Base-by-base conservation (phyloP, 2,797 vertebrate genomes). In the Lepidocolaptes lacrymiger region DNA sequence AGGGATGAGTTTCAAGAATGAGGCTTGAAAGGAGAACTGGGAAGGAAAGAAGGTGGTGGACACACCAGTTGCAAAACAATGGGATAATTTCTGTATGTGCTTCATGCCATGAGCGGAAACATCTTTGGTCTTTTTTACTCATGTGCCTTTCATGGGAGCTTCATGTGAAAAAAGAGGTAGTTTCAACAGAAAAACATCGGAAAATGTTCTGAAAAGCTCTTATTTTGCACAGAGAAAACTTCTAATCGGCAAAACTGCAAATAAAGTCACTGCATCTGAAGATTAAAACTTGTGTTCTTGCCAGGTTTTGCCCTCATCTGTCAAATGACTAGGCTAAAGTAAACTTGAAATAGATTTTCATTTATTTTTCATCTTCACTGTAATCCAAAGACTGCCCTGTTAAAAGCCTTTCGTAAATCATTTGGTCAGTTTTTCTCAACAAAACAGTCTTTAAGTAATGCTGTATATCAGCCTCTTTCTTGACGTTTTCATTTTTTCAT, bases 391-490 rank as follows among this genome's bases (percentile, higher is more conserved):
- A 90, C 94, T 97, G 95, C 93, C 97, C 90, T 89, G 92, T 95
- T 97, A 97, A 98, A 98, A 97, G 94, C 91, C 93, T 97, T 98
- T 97, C 79, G 97, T 98, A 98, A 98, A 98, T 98, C 97, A 98
- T 92, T 97, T 94, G 97, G 97, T 97, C 97, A 97, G 94, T 97
- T 98, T 97, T 96, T 95, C 88, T 96, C 97, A 97, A 97, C 96
- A 97, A 97, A 98, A 91, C 93, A 90, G 86, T 96, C 89, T 97
- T 97, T 97, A 97, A 98, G 97, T 96, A 98, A 98, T 95, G 96
- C 54, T 12, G 91, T 97, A 97, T 96, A 98, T 98, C 98, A 98
- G 87, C 93, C 91, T 95, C 93, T 90, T 93, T 97, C 97, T 95
- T 98, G 98, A 98, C 97, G 41, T 97, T 97, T 98, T 97, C 96